Evolutionary conservation across 2,113 vertebrate species (phyloP).

Genomic region (Eublepharis macularius): DNA sequence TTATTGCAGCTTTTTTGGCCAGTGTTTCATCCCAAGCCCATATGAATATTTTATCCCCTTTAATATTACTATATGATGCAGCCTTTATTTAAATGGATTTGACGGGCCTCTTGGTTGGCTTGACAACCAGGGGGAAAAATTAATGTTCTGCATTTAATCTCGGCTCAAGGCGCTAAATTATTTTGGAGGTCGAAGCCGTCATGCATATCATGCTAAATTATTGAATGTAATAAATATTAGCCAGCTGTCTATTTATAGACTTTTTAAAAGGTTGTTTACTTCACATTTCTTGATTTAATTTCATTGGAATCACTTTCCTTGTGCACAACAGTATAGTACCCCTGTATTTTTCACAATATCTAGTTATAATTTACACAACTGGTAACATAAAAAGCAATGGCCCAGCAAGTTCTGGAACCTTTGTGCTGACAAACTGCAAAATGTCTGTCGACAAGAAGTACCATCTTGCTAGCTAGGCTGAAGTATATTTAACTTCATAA

Average conservation of each 20-base stretch:
- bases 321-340: not conserved
- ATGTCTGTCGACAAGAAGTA: not conserved
- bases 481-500: conserved; percentile 28
- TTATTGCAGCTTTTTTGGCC: conserved; percentile 66
- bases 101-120: conserved; percentile 77
- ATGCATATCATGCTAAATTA: conserved; percentile 76
- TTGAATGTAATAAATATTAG: conserved; percentile 76
- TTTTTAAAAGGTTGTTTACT: conserved; percentile 69
- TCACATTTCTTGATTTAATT: conserved; percentile 64
- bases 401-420: not conserved
- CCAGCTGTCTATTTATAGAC: conserved; percentile 71
- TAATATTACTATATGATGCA: conserved; percentile 82
- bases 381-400: not conserved
- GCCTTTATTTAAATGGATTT: conserved; percentile 81
- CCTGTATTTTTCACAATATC: not conserved
- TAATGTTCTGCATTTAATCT: conserved; percentile 83
- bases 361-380: conserved; percentile 10
- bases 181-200: conserved; percentile 78
- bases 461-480: conserved; percentile 22
- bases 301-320: conserved; percentile 50
- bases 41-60: conserved; percentile 80
- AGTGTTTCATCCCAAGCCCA: conserved; percentile 66
- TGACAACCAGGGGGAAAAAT: conserved; percentile 81
- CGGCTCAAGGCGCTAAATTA: conserved; percentile 77
- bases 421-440: not conserved